Percentiles rank a stretch among this genome's conserved stretches.
Conservation (phyloP, 2,797 vertebrate species). For the Balearica regulorum region DNA sequence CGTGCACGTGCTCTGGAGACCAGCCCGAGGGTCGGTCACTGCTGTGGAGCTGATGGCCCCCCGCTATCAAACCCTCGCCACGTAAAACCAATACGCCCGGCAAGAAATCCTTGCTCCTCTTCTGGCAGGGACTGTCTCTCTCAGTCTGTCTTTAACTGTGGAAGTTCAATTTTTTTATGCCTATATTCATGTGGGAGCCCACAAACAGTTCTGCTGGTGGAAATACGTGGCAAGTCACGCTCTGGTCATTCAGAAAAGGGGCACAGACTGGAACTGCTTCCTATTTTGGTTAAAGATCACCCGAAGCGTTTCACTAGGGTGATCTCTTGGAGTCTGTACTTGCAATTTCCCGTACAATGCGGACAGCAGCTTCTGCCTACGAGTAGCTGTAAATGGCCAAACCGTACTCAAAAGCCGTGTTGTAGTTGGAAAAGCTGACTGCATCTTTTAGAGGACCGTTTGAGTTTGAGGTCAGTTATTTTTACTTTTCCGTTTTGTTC, state of each 20-base stretch:
- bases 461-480: slow-evolving; percentile 42
- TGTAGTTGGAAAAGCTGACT: not conserved
- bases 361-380: not conserved
- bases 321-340: not conserved
- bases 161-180: not conserved
- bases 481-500: slow-evolving; percentile 14
- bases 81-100: fast-evolving
- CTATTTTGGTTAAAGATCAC: not conserved
- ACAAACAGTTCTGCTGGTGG: not conserved
- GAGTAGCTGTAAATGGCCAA: not conserved
- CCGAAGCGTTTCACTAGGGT: not conserved
- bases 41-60: not conserved
- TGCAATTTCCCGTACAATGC: fast-evolving
- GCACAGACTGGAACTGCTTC: not conserved
- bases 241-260: not conserved
- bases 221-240: not conserved
- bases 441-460: not conserved
- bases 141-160: not conserved
- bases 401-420: not conserved
- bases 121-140: not conserved
- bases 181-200: not conserved
- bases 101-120: not conserved
- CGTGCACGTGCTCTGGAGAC: not conserved
- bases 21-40: fast-evolving
- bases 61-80: not conserved